Evolutionary conservation across 2,113 vertebrate genomes (phyloP), one percentile per base, ranked within the genome.

Genomic region (Brachyistius frenatus): DNA sequence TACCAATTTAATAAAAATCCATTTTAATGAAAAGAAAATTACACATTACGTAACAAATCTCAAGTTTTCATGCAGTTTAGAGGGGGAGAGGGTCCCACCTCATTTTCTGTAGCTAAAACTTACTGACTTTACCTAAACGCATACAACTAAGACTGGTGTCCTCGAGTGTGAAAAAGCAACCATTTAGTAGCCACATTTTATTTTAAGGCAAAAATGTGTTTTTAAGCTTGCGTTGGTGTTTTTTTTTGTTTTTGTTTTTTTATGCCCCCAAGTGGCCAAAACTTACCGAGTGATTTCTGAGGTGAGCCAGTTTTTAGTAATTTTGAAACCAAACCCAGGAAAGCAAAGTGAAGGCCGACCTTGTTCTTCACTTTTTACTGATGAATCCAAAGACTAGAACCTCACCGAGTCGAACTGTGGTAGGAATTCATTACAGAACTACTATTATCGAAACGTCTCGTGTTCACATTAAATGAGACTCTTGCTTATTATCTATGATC

Each of bases 401-500:
- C 31, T 16, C 50, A 75, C 61, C 56, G 46, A 53, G 41, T 2
- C 39, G 7, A 54, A 49, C n/a, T 50, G 14, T 60, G 66, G 64
- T 15, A 7, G 30, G 47, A 76, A 61, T 74, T n/a, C 15, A 56
- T 69, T 35, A 52, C 55, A 58, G 67, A 67, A 58, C 52, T 44
- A 39, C 14, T 39, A 32, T 79, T 44, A 49, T 9, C 58, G 37
- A 69, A 79, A 81, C 37, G 46, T 85, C 58, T 84, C 54, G 49
- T 63, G 56, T 69, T 66, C 33, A 36, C 54, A 66, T 76, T 72
- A 88, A 66, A 78, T 30, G 35, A 67, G 56, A 76, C 53, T 73
- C 52, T 41, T 64, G 52, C 77, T 60, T n/a, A 64, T 88, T 82
- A 75, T 78, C 81, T 73, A 15, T 39, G 65, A 84, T 86, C 70